These are phyloP conservation scores for Urosaurus nigricauda DNA, from an alignment of 2,797 vertebrate species.

Conservation along the genomic window DNA sequence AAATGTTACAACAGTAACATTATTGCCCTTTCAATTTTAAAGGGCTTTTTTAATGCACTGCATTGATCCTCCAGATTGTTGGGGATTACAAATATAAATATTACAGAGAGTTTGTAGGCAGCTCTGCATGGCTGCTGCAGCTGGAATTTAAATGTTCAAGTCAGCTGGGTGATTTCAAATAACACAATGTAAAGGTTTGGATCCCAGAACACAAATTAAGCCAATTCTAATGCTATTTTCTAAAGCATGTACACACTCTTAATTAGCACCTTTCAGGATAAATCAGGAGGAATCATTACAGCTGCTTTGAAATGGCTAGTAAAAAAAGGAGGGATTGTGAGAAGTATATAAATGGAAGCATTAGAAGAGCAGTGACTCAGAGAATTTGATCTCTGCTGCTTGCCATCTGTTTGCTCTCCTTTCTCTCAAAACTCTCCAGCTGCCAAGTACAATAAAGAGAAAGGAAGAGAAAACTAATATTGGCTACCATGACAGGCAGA, in stretches of 20 bases:
- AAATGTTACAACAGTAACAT: not conserved
- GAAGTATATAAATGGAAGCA: constrained; percentile 37
- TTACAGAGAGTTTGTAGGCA: not conserved
- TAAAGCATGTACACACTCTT: not conserved
- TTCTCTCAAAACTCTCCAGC: not conserved
- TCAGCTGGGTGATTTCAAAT: not conserved
- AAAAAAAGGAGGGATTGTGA: constrained; percentile 28
- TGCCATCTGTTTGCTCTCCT: constrained; percentile 26
- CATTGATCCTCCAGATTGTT: not conserved
- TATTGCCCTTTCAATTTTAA: not conserved
- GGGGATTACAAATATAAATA: not conserved
- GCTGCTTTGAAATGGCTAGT: constrained; percentile 22
- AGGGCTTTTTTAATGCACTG: not conserved
- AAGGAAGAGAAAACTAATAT: not conserved
- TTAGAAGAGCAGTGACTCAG: constrained; percentile 1
- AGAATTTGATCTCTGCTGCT: constrained; percentile 31
- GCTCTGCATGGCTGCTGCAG: not conserved
- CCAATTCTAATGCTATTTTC: constrained; percentile 16
- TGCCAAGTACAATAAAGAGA: constrained; percentile 32
- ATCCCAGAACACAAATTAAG: constrained; percentile 10
- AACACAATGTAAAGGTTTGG: constrained; percentile 36
- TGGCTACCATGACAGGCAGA: not conserved
- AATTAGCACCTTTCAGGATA: constrained; percentile 38
- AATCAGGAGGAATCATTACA: not conserved
- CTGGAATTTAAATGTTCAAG: not conserved